phyloP scores from a whole-genome alignment of 2,113 vertebrate species.

The Laterallus jamaicensis region DNA sequence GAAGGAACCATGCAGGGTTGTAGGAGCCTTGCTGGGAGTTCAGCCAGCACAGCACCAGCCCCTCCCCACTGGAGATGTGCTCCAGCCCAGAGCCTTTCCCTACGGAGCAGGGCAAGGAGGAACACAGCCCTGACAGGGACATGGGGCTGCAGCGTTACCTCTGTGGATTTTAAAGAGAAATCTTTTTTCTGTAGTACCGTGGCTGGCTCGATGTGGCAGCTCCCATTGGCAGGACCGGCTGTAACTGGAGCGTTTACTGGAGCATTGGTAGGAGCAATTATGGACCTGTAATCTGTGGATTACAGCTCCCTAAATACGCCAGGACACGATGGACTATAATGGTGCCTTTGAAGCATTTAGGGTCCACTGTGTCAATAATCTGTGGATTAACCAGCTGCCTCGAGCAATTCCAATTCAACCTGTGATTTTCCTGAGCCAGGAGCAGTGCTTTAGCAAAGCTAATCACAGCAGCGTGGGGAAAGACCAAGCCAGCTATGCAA shows the following conservation, averaged over 20 bases:
- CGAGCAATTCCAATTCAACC: not conserved
- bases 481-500: not conserved
- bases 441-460: not conserved
- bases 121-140: not conserved
- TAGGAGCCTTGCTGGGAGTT: not conserved
- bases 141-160: not conserved
- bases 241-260: not conserved
- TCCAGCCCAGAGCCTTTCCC: not conserved
- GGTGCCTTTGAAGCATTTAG: not conserved
- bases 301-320: not conserved
- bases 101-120: rapidly evolving
- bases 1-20: rapidly evolving
- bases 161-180: not conserved
- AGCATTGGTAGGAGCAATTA: not conserved
- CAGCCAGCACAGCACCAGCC: rapidly evolving
- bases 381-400: not conserved
- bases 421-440: not conserved
- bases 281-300: not conserved
- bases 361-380: conserved; percentile 9
- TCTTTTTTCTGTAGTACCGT: not conserved
- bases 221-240: not conserved
- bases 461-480: not conserved
- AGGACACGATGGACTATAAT: not conserved
- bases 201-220: not conserved
- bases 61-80: rapidly evolving